Conservation (phyloP, 2,888 invertebrate species). For the Agriopis leucophaearia region DNA sequence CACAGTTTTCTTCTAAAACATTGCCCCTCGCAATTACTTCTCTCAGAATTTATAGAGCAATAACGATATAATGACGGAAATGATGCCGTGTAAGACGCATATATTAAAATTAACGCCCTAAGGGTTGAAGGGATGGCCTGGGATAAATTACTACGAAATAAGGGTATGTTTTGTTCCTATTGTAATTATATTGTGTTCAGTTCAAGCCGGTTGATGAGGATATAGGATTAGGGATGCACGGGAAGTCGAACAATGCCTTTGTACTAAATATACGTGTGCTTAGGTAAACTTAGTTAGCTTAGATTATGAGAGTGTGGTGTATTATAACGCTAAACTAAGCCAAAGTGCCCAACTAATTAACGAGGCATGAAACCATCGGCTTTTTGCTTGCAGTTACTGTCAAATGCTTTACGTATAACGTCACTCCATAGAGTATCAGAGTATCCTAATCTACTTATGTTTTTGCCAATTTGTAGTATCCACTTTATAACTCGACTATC, state of each 20-base stretch:
- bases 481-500: too few relatives aligned
- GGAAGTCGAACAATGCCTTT: constrained; percentile 45
- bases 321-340: not conserved
- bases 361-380: not conserved
- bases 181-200: constrained; percentile 64
- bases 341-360: not conserved
- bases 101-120: constrained; percentile 67
- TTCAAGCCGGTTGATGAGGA: constrained; percentile 50
- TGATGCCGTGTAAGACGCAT: constrained; percentile 57
- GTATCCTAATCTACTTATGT: too few relatives aligned
- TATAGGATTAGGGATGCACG: constrained; percentile 52
- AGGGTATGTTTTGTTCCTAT: constrained; percentile 59
- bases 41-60: constrained; percentile 65
- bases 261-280: constrained; percentile 19
- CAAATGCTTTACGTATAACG: too few relatives aligned
- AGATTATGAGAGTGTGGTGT: not conserved
- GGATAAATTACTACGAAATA: constrained; percentile 58
- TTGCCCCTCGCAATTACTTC: constrained; percentile 51
- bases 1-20: constrained; percentile 31
- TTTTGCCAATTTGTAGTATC: too few relatives aligned
- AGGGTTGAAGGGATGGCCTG: constrained; percentile 59
- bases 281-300: constrained; percentile 5
- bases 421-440: too few relatives aligned
- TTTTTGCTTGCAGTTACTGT: too few relatives aligned
- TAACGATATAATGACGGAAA: constrained; percentile 70